phyloP scores from a whole-genome alignment of 2,113 vertebrate species.

The Caretta caretta region DNA sequence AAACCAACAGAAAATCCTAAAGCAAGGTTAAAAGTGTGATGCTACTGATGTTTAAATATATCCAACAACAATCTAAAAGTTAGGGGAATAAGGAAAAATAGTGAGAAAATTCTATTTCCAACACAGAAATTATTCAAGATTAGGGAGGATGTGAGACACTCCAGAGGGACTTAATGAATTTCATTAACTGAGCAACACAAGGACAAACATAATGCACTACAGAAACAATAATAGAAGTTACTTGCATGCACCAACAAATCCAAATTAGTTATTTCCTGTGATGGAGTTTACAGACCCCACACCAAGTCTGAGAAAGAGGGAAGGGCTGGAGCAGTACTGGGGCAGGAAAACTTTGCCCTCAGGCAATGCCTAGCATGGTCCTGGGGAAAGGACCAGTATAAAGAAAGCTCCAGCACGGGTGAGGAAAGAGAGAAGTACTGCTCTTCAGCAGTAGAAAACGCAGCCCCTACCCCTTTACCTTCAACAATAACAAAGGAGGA shows the following conservation, averaged over 20 bases:
- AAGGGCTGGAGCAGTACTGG: too few species aligned
- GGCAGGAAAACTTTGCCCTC: too few species aligned
- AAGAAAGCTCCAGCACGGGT: too few species aligned
- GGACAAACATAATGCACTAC: not conserved
- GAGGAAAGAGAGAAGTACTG: too few species aligned
- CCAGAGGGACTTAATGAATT: not conserved
- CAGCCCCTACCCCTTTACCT: too few species aligned
- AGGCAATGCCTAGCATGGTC: too few species aligned
- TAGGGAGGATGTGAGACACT: not conserved
- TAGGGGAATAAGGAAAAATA: not conserved
- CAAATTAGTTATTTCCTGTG: not conserved
- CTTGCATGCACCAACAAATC: not conserved
- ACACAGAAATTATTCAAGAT: accelerated
- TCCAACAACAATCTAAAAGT: not conserved
- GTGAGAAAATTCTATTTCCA: not conserved
- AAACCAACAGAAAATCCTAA: not conserved
- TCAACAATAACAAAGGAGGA: too few species aligned
- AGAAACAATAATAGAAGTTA: not conserved
- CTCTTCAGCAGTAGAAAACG: too few species aligned
- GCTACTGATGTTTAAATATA: accelerated
- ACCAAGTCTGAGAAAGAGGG: too few species aligned
- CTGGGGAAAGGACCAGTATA: too few species aligned
- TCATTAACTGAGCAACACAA: not conserved
- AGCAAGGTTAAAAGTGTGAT: not conserved
- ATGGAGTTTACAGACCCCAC: too few species aligned